Percentiles rank a stretch among this genome's conserved stretches.
Evolutionary conservation across 2,888 invertebrate genomes (phyloP).

Genomic region (Geotrupes spiniger): DNA sequence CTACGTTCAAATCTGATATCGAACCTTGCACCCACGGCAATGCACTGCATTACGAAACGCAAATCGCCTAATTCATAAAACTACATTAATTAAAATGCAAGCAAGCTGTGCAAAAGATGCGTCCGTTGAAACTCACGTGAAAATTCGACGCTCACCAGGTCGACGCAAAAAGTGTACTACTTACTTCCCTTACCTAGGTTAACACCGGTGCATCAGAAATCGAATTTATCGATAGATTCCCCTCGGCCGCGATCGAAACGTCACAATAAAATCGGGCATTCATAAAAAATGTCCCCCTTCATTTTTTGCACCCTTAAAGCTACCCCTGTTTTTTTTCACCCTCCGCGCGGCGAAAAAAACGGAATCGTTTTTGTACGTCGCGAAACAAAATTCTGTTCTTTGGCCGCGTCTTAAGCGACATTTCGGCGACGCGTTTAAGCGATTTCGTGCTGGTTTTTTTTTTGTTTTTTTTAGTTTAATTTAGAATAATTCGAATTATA

Average conservation of each 20-base stretch:
- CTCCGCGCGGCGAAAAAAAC: conserved; percentile 29
- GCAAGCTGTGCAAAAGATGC: too few relatives aligned
- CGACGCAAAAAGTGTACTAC: conserved; percentile 46
- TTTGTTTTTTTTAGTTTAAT: too few relatives aligned
- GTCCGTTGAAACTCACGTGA: background rate
- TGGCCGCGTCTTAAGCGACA: conserved; percentile 6
- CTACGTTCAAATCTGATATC: too few relatives aligned
- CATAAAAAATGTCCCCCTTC: conserved; percentile 48
- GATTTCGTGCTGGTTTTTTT: too few relatives aligned
- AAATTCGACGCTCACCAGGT: conserved; percentile 30
- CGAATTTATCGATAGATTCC: conserved; percentile 49
- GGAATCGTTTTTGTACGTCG: conserved; percentile 28
- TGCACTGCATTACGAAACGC: too few relatives aligned
- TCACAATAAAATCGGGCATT: conserved; percentile 47
- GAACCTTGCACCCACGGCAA: too few relatives aligned
- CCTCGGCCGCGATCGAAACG: conserved; percentile 43
- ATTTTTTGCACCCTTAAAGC: conserved; percentile 41
- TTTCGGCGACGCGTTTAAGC: too few relatives aligned
- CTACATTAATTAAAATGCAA: too few relatives aligned
- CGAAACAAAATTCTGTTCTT: conserved; percentile 28
- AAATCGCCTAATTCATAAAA: too few relatives aligned
- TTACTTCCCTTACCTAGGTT: conserved; percentile 43
- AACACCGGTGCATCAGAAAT: conserved; percentile 42
- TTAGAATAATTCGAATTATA: too few relatives aligned
- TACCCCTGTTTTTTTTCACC: conserved; percentile 47